A percentile compares a stretch with the other conserved stretches of the same genome.
Evolutionary conservation across 2,888 invertebrate species (phyloP).

Genomic region (Pterostichus niger): DNA sequence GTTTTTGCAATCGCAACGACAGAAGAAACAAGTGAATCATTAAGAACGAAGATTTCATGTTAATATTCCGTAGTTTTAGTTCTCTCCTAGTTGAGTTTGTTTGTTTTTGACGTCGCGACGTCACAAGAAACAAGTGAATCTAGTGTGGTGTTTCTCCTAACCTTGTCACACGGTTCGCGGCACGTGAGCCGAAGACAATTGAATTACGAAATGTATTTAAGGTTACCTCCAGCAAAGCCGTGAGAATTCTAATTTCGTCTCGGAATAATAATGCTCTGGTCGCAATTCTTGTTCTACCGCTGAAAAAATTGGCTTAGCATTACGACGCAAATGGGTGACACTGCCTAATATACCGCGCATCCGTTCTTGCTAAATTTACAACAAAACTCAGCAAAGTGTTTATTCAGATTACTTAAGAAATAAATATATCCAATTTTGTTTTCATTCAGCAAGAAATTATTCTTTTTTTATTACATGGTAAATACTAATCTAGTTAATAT

Average conservation of each 20-base stretch:
- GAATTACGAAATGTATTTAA: conserved; percentile 65
- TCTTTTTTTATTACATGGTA: no score
- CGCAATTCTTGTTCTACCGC: conserved; percentile 30
- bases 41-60: no score
- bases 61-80: no score
- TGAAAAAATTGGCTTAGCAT: conserved; percentile 22
- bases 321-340: conserved; percentile 30
- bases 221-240: conserved; percentile 60
- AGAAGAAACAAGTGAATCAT: background rate
- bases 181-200: conserved; percentile 64
- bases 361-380: conserved; percentile 6
- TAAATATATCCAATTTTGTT: no score
- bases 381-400: no score
- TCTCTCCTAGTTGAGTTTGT: background rate
- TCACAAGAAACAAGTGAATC: conserved; percentile 33
- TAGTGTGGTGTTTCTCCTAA: conserved; percentile 41
- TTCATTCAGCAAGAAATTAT: no score
- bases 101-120: background rate
- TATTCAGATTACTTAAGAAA: no score
- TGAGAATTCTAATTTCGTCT: conserved; percentile 61
- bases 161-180: conserved; percentile 63
- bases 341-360: conserved; percentile 31
- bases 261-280: conserved; percentile 57
- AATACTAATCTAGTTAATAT: no score
- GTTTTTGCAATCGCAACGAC: no score